phyloP scores from a whole-genome alignment of 2,888 invertebrate species.

The Anoncus sp. region DNA sequence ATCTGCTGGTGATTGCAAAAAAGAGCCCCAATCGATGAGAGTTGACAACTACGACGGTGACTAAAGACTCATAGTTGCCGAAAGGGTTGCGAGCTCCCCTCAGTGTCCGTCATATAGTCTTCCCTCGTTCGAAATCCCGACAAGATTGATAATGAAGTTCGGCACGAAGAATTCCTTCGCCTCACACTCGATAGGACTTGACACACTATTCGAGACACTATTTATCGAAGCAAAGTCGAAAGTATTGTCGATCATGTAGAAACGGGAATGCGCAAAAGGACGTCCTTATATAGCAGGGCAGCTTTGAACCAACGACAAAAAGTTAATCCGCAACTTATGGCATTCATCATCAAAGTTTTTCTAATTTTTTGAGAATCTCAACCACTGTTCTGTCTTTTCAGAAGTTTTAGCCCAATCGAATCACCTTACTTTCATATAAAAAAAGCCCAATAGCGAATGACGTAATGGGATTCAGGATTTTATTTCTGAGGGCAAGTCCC shows the following conservation, averaged over 20 bases:
- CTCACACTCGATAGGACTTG: neutral
- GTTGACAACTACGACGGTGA: conserved; percentile 29
- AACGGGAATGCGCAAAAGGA: no score
- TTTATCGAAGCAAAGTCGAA: neutral
- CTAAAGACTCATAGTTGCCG: conserved; percentile 6
- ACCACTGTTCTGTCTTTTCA: no score
- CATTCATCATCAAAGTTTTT: no score
- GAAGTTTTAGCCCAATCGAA: no score
- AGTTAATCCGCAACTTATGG: no score
- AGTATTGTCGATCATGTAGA: neutral
- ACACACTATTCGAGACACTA: neutral
- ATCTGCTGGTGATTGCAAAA: conserved; percentile 40
- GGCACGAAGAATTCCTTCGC: neutral
- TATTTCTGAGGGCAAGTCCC: no score
- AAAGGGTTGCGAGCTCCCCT: conserved; percentile 39
- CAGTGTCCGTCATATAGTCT: conserved; percentile 4
- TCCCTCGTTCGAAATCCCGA: neutral
- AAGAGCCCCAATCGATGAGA: conserved; percentile 50
- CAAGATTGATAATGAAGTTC: neutral
- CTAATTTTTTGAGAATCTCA: no score
- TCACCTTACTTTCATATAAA: no score
- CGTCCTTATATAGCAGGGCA: no score
- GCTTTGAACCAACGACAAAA: no score
- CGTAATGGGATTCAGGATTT: no score
- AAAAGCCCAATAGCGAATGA: no score